A percentile compares a stretch with the other conserved stretches of the same genome.
Conservation (phyloP, 2,888 invertebrate genomes). For the Amblyjoppa proteus region DNA sequence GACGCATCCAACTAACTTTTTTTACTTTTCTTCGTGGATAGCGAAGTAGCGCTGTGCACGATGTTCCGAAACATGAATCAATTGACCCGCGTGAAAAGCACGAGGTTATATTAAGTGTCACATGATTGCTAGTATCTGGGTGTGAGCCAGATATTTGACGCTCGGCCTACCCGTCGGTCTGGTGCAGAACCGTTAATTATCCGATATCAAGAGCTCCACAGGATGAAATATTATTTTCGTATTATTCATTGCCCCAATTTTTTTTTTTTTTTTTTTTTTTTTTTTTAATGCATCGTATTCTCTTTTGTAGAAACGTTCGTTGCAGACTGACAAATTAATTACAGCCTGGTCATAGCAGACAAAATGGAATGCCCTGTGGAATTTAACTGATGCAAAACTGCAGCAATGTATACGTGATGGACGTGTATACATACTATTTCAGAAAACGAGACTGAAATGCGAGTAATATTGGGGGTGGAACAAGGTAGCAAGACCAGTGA, state of each 20-base stretch:
- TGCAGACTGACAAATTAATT: slow-evolving; percentile 1
- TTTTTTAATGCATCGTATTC: neutral
- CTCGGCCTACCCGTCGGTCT: neutral
- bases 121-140: slow-evolving; percentile 27
- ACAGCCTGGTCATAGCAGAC: neutral
- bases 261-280: slow-evolving; percentile 3
- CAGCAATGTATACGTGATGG: neutral
- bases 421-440: neutral
- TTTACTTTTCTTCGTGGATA: too few relatives aligned
- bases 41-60: neutral
- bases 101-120: slow-evolving; percentile 6
- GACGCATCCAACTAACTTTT: too few relatives aligned
- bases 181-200: slow-evolving; percentile 27
- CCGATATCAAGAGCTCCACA: slow-evolving; percentile 14
- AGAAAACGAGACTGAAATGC: slow-evolving; percentile 15
- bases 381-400: neutral
- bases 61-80: slow-evolving; percentile 15
- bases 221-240: slow-evolving; percentile 38
- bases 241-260: slow-evolving; percentile 2
- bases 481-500: slow-evolving; percentile 16
- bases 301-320: neutral
- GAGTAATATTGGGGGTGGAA: neutral
- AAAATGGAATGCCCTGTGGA: neutral
- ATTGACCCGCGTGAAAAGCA: slow-evolving; percentile 4
- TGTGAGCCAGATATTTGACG: slow-evolving; percentile 38